Evolutionary conservation across 2,888 invertebrate species (phyloP), one percentile per base, ranked within the genome.

Genomic region (Periphyllus acericola): DNA sequence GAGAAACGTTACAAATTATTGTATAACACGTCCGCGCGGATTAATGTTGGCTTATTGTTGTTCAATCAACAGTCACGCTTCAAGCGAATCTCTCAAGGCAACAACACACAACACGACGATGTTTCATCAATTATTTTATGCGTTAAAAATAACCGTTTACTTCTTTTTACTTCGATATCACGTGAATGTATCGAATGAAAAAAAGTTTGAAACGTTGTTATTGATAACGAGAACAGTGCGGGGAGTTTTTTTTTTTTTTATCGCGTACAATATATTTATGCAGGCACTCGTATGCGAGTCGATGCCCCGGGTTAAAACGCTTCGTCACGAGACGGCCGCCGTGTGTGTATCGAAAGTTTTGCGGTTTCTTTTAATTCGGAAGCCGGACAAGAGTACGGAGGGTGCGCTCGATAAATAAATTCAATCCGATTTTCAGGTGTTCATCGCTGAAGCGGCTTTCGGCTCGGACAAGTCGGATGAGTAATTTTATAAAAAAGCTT

Each of bases 331-430:
- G n/a, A 72, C 66, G 25, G 83, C 21, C 9, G n/a, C n/a, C n/a
- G 4, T 3, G 60, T 52, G 32, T n/a, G 11, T 74, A 11, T 46
- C 17, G 17, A n/a, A 66, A 81, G 80, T 87, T 87, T 2, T 74
- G 46, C 2, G 87, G 87, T 66, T 87, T 87, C 87, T 60, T 80
- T 86, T 81, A 74, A 81, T 81, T 80, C 32, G 25, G 87, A 87
- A 87, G 87, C 87, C 87, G 29, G 9, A 60, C 25, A 75, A 87
- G n/a, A n/a, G 46, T 74, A 34, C n/a, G 17, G 5, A 14, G 11
- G 66, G 52, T 14, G n/a, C 25, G 14, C 3, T n/a, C n/a, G n/a
- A n/a, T 46, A 29, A 72, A 80, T 80, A 80, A 74, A 87, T 72
- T 21, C 74, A 74, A 81, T 81, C 40, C 55, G 25, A 79, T 85